Evolutionary conservation across 2,797 vertebrate genomes (phyloP).

Genomic region (Iguana delicatissima): DNA sequence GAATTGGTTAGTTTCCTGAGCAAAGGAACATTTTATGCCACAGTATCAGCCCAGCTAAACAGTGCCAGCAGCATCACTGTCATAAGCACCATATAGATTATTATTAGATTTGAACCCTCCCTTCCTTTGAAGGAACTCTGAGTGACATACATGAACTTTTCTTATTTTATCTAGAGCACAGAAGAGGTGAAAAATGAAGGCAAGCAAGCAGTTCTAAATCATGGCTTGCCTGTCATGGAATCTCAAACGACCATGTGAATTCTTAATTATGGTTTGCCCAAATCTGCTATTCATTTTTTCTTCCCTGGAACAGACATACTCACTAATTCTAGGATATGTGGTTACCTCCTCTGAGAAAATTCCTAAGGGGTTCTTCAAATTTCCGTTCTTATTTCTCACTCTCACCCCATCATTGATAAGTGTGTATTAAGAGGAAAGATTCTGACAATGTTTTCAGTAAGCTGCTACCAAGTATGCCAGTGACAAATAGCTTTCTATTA

Average conservation of each 20-base stretch:
- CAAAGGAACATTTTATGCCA: not conserved
- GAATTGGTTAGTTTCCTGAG: not conserved
- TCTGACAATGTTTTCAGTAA: not conserved
- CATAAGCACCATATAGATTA: not conserved
- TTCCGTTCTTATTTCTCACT: not conserved
- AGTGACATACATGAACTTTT: not conserved
- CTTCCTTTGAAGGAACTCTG: not conserved
- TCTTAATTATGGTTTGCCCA: not conserved
- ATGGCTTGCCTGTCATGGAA: not conserved
- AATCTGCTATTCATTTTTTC: not conserved
- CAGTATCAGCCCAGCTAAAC: not conserved
- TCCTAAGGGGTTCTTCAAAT: not conserved
- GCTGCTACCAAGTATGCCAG: not conserved
- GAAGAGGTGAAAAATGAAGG: not conserved
- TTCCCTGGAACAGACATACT: not conserved
- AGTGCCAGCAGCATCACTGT: not conserved
- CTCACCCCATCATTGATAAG: not conserved
- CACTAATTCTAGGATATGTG: not conserved
- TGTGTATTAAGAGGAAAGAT: not conserved
- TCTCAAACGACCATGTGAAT: not conserved
- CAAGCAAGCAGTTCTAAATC: not conserved
- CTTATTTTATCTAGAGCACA: not conserved
- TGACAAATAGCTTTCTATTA: constrained; percentile 20
- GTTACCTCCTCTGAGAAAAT: not conserved
- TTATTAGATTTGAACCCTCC: not conserved